phyloP scores from a whole-genome alignment of 2,113 vertebrate species.

The Petromus typicus region DNA sequence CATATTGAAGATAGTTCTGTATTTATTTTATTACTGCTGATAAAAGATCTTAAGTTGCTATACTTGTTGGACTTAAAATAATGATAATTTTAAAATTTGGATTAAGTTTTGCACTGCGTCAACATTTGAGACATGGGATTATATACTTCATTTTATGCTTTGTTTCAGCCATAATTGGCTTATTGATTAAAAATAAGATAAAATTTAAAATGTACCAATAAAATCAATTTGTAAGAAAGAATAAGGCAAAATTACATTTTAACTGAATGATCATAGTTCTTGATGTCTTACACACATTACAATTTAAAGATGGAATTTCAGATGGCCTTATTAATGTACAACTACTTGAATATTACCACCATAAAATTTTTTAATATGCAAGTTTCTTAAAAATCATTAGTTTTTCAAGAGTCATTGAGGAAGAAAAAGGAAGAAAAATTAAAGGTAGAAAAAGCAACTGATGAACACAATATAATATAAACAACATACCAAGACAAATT shows the following conservation, averaged over 20 bases:
- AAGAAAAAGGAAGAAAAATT: neutral
- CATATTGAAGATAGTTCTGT: conserved; percentile 48
- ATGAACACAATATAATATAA: neutral
- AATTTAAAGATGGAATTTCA: neutral
- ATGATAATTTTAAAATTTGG: neutral
- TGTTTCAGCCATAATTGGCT: neutral
- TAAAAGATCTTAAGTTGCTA: neutral
- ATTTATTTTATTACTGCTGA: neutral
- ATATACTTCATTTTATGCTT: neutral
- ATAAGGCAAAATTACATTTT: neutral
- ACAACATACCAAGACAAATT: neutral
- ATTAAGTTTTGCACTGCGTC: neutral
- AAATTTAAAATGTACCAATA: neutral
- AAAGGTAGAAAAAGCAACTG: neutral
- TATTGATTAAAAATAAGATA: neutral
- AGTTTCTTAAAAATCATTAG: neutral
- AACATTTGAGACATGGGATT: neutral
- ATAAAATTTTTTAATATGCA: neutral
- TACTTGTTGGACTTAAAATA: neutral
- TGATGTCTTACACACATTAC: neutral
- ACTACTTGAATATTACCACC: neutral
- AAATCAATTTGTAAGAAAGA: neutral
- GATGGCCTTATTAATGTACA: neutral
- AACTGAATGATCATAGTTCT: neutral
- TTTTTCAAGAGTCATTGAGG: neutral